Base-by-base conservation (phyloP, 2,113 vertebrate genomes). In the Phaethornis superciliosus region DNA sequence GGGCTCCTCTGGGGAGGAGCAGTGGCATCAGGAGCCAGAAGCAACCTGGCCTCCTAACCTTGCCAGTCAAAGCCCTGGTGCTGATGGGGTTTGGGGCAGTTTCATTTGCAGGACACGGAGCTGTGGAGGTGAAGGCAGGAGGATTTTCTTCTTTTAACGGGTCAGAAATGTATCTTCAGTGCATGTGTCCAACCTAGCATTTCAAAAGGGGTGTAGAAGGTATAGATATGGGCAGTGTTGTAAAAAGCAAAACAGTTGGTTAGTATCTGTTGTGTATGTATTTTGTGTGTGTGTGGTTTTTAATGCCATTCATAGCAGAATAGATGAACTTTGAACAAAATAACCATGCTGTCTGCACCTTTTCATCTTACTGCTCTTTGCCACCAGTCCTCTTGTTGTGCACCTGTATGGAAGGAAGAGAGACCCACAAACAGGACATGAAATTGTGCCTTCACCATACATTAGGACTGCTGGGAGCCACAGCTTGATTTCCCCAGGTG, bases 361-460 rank as follows among this genome's bases (percentile, higher is more conserved):
- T 71, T 55, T 74, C 67, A n/a, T 85, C 89, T 78, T 52, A 64
- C 67, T 87, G 64, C 62, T 88, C 68, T 52, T 60, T 14, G 2
- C 63, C 68, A 40, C 28, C 77, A 42, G 60, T 56, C 22, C 2
- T 22, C 37, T 56, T 62, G 32, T 9, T 9, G 12, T 79, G 71
- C 55, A 18, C 12, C 30, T 33, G 18, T 49, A 15, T 0, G 67
- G 88, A 78, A 88, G 49, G 90, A 77, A 60, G 82, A 68, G 26
- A 89, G 49, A 56, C 23, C 35, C 28, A 32, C 26, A n/a, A 17
- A 9, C 84, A 49, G 87, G 91, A 89, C 79, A 17, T 17, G 92
- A 63, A 84, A 75, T 83, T 17, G 96, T 98, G 97, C 97, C 97
- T 98, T 97, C 27, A 14, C 42, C 52, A 30, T 20, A 15, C 24